Percentiles rank a stretch among this genome's conserved stretches.
Evolutionary conservation across 2,797 vertebrate genomes (phyloP).

Genomic region (Gila robusta): DNA sequence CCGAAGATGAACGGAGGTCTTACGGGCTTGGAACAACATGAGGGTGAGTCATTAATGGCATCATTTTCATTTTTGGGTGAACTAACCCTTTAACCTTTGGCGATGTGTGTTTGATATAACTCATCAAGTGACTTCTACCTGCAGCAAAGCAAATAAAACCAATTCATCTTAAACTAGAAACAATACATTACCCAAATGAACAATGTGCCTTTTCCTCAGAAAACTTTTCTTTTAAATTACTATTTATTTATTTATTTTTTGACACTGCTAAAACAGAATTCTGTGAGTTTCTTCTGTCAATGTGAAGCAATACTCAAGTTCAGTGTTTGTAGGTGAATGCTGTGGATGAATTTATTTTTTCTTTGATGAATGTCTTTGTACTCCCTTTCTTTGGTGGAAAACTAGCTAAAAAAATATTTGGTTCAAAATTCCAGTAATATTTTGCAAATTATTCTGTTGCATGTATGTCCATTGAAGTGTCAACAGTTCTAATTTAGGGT

Average conservation of each 20-base stretch:
- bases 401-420: no score
- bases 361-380: no score
- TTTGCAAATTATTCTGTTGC: not conserved
- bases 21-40: no score
- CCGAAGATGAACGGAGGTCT: no score
- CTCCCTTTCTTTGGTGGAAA: no score
- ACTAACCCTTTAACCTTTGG: conserved; percentile 70
- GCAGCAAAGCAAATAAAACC: conserved; percentile 71
- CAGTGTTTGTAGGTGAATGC: not conserved
- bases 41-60: no score
- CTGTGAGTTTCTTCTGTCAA: conserved; percentile 54
- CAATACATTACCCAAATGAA: conserved; percentile 73
- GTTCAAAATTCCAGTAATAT: no score
- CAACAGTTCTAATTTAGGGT: no score
- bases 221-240: not conserved
- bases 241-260: conserved; percentile 67
- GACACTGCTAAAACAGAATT: conserved; percentile 80
- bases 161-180: conserved; percentile 70
- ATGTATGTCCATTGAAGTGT: not conserved
- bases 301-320: not conserved
- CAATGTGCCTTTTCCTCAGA: conserved; percentile 71
- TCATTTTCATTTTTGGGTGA: no score
- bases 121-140: conserved; percentile 75
- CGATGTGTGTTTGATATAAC: conserved; percentile 64
- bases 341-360: not conserved